Base-by-base conservation (phyloP, 2,113 vertebrate genomes). In the Grammomys dolichurus region DNA sequence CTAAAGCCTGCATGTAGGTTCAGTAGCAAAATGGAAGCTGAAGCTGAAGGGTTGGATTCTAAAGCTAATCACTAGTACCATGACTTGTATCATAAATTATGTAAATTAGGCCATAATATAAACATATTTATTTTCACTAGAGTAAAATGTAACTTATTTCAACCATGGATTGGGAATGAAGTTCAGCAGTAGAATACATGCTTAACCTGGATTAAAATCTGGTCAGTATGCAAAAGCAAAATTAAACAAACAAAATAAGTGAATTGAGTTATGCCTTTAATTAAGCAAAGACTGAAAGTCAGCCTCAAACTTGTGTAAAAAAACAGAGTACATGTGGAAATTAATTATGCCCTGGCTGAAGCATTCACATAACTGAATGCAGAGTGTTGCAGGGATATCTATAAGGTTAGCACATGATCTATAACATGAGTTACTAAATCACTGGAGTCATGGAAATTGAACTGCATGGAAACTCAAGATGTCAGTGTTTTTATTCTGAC, bases 21-120 rank as follows among this genome's bases (percentile, higher is more conserved):
- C 40, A 78, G 1, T 70, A 89, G 0, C 36, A 95, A 82, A 95
- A 33, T 11, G 5, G 89, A 97, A 87, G 7, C 9, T 54, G 16
- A 22, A 36, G n/a, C 73, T 76, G 92, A 58, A 63, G n/a, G 48
- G 77, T 82, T 56, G 24, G 87, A 58, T 96, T 96, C n/a, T 87
- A 48, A 87, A 69, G 20, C 12, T 43, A 60, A 60, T 82, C 56
- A 82, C 10, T 26, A 60, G 28, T 43, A 58, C 26, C 56, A 82
- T 40, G 26, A 82, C n/a, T 60, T 60, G 36, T 16, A 60, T 24
- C 7, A 60, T 43, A 16, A 4, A 60, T 60, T 82, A 60, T 40
- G 13, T 60, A 82, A 60, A 26, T 82, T 82, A 28, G 56, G n/a
- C 6, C 56, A 60, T 60, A 82, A 60, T 43, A 82, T 40, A 60